Base-by-base conservation (phyloP, 2,797 vertebrate species). In the Novumbra hubbsi region DNA sequence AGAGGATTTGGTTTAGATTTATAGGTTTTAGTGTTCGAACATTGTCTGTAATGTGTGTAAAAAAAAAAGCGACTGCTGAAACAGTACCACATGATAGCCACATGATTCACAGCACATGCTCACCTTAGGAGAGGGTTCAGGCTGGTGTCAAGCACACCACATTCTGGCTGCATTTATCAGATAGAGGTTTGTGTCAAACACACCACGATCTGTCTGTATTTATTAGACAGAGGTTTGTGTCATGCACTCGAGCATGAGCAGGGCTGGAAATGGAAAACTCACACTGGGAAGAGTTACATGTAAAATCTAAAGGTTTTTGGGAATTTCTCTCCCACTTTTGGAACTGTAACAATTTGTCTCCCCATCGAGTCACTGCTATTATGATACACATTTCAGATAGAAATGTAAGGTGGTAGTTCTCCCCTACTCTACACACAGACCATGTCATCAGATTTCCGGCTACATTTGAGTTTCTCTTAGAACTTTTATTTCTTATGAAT, bases 31-130 rank as follows among this genome's bases (percentile, higher is more conserved):
- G 28, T 9, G 27, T 65, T 32, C 19, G 34, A 65, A 28, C 63
- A 65, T 65, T 60, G 55, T 45, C 41, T 45, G 41, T 14, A 45
- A 60, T 27, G 27, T 65, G 24, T 63, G 28, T 41, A 50, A 71
- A 71, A 71, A 68, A 72, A 71, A 71, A 71, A 68, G 71, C 19
- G 41, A 76, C 78, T 64, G 76, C 68, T 73, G 73, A 76, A 71
- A 79, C 70, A 73, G 34, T 67, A 66, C 81, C 87, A 81, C 82
- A 83, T 87, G 89, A 89, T 72, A 62, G 45, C 78, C 91, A 76
- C 84, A 83, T 90, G 87, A 87, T 83, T 82, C 79, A 67, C 55
- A 73, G 80, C 86, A 86, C 65, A 79, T 80, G 83, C 75, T 81
- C 72, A 74, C 45, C 71, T 74, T 77, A 52, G 68, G 76, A 70